phyloP scores from a whole-genome alignment of 2,888 invertebrate genomes.

The Trissonchulus sp. region DNA sequence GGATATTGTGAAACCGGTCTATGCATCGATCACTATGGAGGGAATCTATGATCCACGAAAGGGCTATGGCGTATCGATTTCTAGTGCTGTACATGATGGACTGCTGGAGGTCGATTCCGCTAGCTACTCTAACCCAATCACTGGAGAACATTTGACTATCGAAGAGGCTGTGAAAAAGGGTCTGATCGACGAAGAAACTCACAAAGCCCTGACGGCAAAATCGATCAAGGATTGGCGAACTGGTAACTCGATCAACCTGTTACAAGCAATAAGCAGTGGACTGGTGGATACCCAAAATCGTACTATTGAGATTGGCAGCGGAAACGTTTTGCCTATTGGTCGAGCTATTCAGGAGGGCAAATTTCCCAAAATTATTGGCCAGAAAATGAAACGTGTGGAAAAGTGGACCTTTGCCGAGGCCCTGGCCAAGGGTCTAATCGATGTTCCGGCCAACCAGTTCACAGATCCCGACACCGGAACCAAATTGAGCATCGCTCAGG shows the following conservation, averaged over 20 bases:
- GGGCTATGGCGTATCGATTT: slow-evolving; percentile 48
- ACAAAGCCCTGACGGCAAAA: slow-evolving; percentile 45
- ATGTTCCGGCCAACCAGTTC: slow-evolving; percentile 62
- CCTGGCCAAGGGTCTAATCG: slow-evolving; percentile 69
- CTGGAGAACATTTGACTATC: slow-evolving; percentile 58
- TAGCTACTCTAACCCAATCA: slow-evolving; percentile 61
- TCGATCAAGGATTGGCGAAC: slow-evolving; percentile 48
- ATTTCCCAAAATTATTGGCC: slow-evolving; percentile 49
- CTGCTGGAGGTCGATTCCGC: slow-evolving; percentile 69
- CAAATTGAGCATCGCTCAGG: slow-evolving; percentile 71
- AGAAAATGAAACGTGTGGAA: slow-evolving; percentile 45
- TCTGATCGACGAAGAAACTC: slow-evolving; percentile 47
- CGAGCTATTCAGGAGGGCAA: slow-evolving; percentile 48
- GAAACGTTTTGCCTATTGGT: slow-evolving; percentile 44
- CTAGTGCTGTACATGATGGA: slow-evolving; percentile 68
- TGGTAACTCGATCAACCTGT: slow-evolving; percentile 45
- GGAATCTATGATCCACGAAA: slow-evolving; percentile 51
- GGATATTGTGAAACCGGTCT: slow-evolving; percentile 48
- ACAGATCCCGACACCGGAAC: slow-evolving; percentile 72
- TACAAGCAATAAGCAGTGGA: slow-evolving; percentile 52
- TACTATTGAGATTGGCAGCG: slow-evolving; percentile 45
- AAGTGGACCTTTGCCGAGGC: slow-evolving; percentile 68
- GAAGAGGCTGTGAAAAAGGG: slow-evolving; percentile 51
- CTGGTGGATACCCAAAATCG: slow-evolving; percentile 51
- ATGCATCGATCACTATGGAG: slow-evolving; percentile 47